Evolutionary conservation across 2,113 vertebrate species (phyloP).

Genomic region (Spermophilus dauricus): DNA sequence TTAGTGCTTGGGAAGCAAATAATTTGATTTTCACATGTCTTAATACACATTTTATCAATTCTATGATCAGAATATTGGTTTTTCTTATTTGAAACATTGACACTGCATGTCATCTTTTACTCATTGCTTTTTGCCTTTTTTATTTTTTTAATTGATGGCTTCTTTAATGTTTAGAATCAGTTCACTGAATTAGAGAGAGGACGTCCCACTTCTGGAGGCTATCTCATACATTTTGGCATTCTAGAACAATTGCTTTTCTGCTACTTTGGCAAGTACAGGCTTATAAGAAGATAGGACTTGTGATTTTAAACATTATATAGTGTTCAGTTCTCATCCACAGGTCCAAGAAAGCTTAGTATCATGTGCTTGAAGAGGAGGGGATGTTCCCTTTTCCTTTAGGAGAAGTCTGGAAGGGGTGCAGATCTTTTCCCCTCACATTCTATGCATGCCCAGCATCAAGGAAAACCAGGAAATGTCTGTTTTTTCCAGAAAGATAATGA

Average conservation of each 20-base stretch:
- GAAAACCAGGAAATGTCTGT: not conserved
- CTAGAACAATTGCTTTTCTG: not conserved
- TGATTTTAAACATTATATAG: not conserved
- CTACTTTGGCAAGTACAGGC: not conserved
- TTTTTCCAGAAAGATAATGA: not conserved
- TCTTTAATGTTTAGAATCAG: conserved; percentile 36
- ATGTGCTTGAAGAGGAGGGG: not conserved
- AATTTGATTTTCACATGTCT: conserved; percentile 42
- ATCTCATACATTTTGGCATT: not conserved
- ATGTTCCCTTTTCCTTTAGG: not conserved
- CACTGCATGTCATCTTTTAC: not conserved
- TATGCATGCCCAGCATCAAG: not conserved
- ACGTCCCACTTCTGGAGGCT: not conserved
- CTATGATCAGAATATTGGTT: not conserved
- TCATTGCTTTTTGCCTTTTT: not conserved
- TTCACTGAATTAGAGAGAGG: not conserved
- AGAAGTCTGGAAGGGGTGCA: not conserved
- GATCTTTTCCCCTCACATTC: not conserved
- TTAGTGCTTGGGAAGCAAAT: conserved; percentile 16
- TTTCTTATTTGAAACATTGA: conserved; percentile 27
- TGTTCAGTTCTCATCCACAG: not conserved
- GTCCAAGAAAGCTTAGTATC: not conserved
- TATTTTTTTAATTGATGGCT: not conserved
- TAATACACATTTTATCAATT: conserved; percentile 15
- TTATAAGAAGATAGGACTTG: not conserved